Conservation (phyloP, 2,113 vertebrate genomes). For the Amazona guildingii region DNA sequence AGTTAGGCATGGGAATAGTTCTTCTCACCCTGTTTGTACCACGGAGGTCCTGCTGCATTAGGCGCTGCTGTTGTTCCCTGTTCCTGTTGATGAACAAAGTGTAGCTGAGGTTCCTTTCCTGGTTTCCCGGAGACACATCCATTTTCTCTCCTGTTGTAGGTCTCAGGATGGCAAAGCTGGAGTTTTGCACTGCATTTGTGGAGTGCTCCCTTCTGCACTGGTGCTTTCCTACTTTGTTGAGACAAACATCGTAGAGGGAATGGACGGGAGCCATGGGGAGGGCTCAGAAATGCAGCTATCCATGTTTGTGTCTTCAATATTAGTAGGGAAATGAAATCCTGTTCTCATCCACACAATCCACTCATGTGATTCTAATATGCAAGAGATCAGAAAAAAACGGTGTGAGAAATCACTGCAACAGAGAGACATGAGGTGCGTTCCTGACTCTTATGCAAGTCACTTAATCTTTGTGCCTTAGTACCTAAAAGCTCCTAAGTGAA, state of each 20-base stretch:
- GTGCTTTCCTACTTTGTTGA: neutral
- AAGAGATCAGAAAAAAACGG: neutral
- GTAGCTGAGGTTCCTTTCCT: neutral
- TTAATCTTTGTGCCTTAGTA: constrained; percentile 43
- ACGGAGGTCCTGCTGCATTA: neutral
- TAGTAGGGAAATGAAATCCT: neutral
- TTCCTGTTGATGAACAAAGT: neutral
- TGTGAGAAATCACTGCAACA: neutral
- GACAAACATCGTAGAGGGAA: neutral
- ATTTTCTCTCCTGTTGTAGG: neutral
- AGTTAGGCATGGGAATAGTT: neutral
- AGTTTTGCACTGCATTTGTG: neutral
- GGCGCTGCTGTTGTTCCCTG: neutral
- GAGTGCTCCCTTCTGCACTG: neutral
- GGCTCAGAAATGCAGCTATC: neutral
- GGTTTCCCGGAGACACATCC: neutral
- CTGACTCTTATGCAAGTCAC: neutral
- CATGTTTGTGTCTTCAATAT: neutral
- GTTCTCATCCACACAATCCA: neutral
- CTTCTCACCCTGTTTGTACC: neutral
- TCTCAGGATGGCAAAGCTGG: neutral
- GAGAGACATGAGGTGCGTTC: neutral
- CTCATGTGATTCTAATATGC: neutral
- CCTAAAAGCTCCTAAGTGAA: neutral
- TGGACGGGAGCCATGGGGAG: neutral